These are phyloP conservation scores for Cephus nigrinus DNA, from an alignment of 2,888 invertebrate species.

Conservation along the genomic window DNA sequence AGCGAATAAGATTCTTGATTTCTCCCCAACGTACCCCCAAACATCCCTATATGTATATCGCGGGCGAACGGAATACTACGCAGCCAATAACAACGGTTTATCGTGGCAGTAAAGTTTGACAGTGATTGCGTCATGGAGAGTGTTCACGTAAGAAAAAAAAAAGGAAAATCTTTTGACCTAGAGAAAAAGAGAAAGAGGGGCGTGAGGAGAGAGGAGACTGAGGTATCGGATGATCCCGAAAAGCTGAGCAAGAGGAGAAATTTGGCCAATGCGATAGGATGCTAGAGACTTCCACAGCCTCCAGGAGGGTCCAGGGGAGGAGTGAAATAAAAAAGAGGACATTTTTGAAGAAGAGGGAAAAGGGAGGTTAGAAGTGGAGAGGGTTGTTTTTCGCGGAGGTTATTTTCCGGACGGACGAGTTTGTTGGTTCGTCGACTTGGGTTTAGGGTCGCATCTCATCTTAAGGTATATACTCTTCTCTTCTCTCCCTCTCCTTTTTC, in stretches of 20 bases:
- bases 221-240: background rate
- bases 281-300: background rate
- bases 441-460: conserved; percentile 4
- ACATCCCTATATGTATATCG: too few species aligned
- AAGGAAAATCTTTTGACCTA: conserved; percentile 31
- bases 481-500: conserved; percentile 25
- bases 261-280: conserved; percentile 43
- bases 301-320: conserved; percentile 12
- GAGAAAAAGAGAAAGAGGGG: conserved; percentile 3
- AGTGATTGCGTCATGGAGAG: conserved; percentile 28
- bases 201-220: background rate
- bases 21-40: background rate
- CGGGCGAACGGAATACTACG: background rate
- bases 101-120: conserved; percentile 33
- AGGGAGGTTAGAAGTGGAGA: conserved; percentile 6
- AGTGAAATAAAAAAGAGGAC: conserved; percentile 21
- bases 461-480: background rate
- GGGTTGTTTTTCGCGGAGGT: conserved; percentile 58
- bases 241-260: conserved; percentile 26
- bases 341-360: background rate
- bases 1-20: background rate
- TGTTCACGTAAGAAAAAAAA: conserved; percentile 14
- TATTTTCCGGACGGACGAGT: conserved; percentile 61
- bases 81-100: conserved; percentile 39
- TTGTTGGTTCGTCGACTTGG: conserved; percentile 27